Base-by-base conservation (phyloP, 2,888 invertebrate genomes). In the Brachylomia viminalis region DNA sequence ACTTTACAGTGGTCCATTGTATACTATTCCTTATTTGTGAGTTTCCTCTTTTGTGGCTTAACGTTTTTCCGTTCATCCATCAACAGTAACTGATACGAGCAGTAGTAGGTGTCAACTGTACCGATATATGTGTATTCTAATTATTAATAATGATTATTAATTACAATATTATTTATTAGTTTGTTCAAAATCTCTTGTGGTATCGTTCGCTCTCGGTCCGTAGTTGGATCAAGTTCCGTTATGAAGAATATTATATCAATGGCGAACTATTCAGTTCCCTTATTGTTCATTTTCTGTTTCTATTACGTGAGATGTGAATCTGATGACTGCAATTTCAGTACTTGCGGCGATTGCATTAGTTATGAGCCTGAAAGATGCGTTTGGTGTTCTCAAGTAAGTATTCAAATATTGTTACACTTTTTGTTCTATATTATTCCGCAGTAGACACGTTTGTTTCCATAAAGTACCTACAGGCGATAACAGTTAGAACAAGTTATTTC, bases 371-470 rank as follows among this genome's bases (percentile, higher is more conserved):
- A 92, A 11, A 85, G 58, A 4, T 95, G 95, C 77, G 90, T 92
- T 30, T 95, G 95, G 95, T 95, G 95, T 83, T 79, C 90, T 3
- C 85, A 91, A 74, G 95, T 95, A 88, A 85, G 79, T 67, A 42
- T 52, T 65, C 8, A 17, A 27, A 30, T 17, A 30, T 68, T 15
- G 20, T 30, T 30, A 30, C 27, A 23, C 8, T 42, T 42, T 58
- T 23, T 42, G 20, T 64, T 64, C n/a, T 59, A 8, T 58, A 27
- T 23, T 20, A 69, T 69, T 45, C 1, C 42, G 23, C 27, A 42
- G 15, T 56, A 27, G 17, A 38, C 2, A 27, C 42, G 42, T 42
- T 10, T 7, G 42, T 42, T 42, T 6, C 42, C 42, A 10, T 42
- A 42, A 0, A 42, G 52, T 38, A 20, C n/a, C n/a, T n/a, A n/a